These are phyloP conservation scores for Homarus gammarus DNA, from an alignment of 2,888 invertebrate species.

Conservation along the genomic window DNA sequence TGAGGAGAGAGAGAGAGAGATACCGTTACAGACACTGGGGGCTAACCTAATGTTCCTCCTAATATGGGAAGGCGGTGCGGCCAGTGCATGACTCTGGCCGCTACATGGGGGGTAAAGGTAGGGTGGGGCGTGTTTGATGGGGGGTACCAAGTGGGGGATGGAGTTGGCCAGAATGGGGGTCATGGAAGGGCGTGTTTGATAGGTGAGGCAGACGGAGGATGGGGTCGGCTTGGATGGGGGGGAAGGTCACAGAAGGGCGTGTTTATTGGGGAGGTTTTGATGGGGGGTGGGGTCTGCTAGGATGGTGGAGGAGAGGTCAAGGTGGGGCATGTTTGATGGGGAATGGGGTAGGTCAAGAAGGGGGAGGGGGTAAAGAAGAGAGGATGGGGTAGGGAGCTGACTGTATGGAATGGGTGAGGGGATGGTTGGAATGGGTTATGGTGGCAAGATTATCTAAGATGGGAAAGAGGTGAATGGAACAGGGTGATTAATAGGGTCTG, in stretches of 20 bases:
- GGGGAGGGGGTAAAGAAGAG: not conserved
- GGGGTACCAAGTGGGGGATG: not conserved
- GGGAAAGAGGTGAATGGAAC: not conserved
- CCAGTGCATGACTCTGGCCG: not conserved
- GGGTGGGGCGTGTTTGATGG: no score
- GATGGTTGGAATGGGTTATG: not conserved
- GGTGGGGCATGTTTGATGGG: not conserved
- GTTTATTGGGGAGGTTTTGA: no score
- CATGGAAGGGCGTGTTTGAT: no score
- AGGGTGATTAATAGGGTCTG: not conserved
- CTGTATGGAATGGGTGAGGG: not conserved
- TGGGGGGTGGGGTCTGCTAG: not conserved
- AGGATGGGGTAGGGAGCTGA: not conserved
- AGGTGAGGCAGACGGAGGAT: no score
- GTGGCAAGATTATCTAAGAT: no score
- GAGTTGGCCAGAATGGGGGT: not conserved
- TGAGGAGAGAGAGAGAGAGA: not conserved
- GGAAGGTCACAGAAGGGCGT: no score
- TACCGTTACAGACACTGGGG: not conserved
- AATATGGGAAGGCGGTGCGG: not conserved
- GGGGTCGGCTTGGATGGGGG: not conserved
- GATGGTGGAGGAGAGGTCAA: not conserved
- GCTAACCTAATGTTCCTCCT: not conserved
- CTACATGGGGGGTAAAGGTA: not conserved
- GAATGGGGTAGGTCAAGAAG: not conserved